These are phyloP conservation scores for Crossoptilon crossoptilon DNA, from an alignment of 2,797 vertebrate genomes.

Conservation along the genomic window DNA sequence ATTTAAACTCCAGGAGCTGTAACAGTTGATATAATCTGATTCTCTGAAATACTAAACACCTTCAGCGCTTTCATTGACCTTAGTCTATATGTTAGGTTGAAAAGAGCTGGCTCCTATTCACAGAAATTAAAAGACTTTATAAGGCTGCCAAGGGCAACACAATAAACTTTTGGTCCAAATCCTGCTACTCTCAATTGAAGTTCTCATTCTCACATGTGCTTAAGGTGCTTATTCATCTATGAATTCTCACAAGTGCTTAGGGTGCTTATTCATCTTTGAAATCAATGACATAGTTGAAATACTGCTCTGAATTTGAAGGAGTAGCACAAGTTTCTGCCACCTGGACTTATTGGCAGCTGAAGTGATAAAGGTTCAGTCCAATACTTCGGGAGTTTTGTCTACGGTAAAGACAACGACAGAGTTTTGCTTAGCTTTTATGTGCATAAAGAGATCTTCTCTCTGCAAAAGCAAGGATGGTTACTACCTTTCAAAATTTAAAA, in stretches of 20 bases:
- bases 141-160: background rate
- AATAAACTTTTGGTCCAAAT: background rate
- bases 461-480: background rate
- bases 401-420: background rate
- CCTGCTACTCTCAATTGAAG: background rate
- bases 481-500: background rate
- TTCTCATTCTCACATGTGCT: background rate
- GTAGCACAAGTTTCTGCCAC: background rate
- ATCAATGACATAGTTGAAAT: background rate
- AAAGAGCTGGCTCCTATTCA: background rate
- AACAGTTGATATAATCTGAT: background rate
- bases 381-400: background rate
- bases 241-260: background rate
- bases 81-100: background rate
- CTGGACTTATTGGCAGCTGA: background rate
- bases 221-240: background rate
- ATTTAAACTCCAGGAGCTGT: background rate
- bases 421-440: background rate
- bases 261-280: background rate
- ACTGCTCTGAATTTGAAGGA: background rate
- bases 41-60: background rate
- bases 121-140: background rate
- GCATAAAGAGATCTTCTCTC: background rate
- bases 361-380: background rate
- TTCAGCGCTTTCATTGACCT: background rate